A percentile compares a stretch with the other conserved stretches of the same genome.
Evolutionary conservation across 2,888 invertebrate species (phyloP).

Genomic region (Ornithoptera alexandrae): DNA sequence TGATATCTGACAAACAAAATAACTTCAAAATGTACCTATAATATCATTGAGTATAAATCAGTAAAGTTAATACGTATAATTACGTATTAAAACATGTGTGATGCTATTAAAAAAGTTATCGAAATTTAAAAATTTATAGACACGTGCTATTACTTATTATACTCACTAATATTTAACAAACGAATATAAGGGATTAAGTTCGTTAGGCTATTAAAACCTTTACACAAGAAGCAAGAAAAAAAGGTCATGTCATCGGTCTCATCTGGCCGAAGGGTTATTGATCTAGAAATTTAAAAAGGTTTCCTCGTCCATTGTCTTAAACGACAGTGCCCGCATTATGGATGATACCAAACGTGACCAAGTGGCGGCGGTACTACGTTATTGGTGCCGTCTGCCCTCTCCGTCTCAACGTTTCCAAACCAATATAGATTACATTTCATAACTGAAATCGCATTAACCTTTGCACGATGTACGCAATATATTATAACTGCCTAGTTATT

Average conservation of each 20-base stretch:
- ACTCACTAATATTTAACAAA: no score
- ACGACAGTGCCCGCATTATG: conserved; percentile 42
- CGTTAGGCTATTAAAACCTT: neutral
- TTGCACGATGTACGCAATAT: conserved; percentile 27
- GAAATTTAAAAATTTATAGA: no score
- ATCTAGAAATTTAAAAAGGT: conserved; percentile 64
- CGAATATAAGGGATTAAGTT: neutral
- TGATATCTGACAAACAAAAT: no score
- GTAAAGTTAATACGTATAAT: no score
- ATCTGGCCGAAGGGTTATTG: conserved; percentile 63
- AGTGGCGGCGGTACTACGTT: conserved; percentile 47
- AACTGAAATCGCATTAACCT: conserved; percentile 47
- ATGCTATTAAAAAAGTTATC: no score
- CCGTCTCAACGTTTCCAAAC: conserved; percentile 39
- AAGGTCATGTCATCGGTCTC: conserved; percentile 63
- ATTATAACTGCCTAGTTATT: conserved; percentile 4
- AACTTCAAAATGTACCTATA: no score
- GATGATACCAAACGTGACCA: conserved; percentile 61
- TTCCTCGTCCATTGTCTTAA: conserved; percentile 67
- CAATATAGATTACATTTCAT: conserved; percentile 56
- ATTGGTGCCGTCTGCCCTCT: conserved; percentile 13
- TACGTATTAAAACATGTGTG: no score
- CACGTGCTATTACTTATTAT: no score
- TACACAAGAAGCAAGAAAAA: neutral
- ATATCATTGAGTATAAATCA: no score